Evolutionary conservation across 35 echinoderm and acorn worm species (phyloP).

Genomic region (Acanthaster planci): DNA sequence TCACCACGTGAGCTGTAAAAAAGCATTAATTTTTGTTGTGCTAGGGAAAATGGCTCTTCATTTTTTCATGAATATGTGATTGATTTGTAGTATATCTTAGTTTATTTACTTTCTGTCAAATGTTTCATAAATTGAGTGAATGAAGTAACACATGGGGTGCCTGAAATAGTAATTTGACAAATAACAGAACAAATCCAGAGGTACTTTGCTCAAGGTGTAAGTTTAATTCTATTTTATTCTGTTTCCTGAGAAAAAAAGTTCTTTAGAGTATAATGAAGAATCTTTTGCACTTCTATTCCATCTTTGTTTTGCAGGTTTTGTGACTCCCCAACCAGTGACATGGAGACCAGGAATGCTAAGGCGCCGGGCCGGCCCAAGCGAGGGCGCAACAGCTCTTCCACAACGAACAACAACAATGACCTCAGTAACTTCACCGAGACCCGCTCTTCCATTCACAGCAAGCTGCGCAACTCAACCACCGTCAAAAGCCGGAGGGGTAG

Average conservation of each 20-base stretch:
- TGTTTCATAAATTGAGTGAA: too few relatives aligned
- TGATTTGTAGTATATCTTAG: too few relatives aligned
- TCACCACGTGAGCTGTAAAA: too few relatives aligned
- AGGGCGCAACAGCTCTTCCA: constrained; percentile 67
- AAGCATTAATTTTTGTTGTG: too few relatives aligned
- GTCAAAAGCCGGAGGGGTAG: constrained; percentile 82
- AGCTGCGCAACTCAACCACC: constrained; percentile 88
- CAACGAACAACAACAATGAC: constrained; percentile 72
- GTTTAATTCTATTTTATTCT: not conserved
- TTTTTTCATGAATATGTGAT: too few relatives aligned
- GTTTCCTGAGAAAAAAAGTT: not conserved
- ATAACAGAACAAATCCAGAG: too few relatives aligned
- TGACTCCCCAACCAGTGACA: constrained; percentile 94
- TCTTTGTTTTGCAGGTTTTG: constrained; percentile 76
- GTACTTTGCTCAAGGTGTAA: too few relatives aligned
- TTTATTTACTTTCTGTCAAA: too few relatives aligned
- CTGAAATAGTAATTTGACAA: too few relatives aligned
- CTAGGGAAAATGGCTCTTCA: too few relatives aligned
- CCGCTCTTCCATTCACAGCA: constrained; percentile 94
- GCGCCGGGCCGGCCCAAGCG: constrained; percentile 74
- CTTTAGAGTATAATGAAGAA: not conserved
- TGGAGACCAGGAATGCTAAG: constrained; percentile 70
- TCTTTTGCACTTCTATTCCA: constrained; percentile 14
- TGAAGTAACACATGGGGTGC: too few relatives aligned
- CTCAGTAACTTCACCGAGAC: constrained; percentile 95